These are phyloP conservation scores for Idaea biselata DNA, from an alignment of 2,888 invertebrate species.

Conservation along the genomic window DNA sequence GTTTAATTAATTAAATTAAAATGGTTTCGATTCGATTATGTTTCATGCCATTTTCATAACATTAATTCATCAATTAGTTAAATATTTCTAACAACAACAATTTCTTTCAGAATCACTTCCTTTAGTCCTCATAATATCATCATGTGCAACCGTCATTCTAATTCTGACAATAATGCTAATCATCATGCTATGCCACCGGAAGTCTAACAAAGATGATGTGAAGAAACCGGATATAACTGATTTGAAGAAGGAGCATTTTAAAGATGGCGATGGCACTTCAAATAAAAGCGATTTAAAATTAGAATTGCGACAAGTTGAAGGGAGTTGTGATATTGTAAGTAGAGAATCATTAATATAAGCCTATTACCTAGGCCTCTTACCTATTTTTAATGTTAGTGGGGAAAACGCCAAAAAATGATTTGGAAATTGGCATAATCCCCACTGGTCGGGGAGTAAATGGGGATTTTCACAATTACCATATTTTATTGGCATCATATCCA, in stretches of 20 bases:
- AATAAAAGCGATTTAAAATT: constrained; percentile 95
- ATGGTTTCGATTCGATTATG: no score
- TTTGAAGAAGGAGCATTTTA: constrained; percentile 67
- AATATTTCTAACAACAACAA: not conserved
- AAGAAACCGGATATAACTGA: constrained; percentile 80
- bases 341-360: not conserved
- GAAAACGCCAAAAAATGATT: no score
- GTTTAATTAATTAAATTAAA: no score
- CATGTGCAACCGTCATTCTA: constrained; percentile 88
- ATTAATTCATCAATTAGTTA: no score
- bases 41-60: no score
- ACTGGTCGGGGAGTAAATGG: no score
- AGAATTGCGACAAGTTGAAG: constrained; percentile 91
- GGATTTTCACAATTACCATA: no score
- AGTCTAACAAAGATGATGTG: constrained; percentile 74
- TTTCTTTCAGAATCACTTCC: constrained; percentile 85
- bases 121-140: constrained; percentile 87
- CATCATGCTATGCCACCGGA: constrained; percentile 86
- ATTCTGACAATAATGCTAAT: constrained; percentile 90
- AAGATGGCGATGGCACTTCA: constrained; percentile 92
- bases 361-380: no score
- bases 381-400: no score
- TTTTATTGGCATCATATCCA: no score
- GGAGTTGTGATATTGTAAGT: constrained; percentile 86
- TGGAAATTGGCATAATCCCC: no score